Evolutionary conservation across 2,113 vertebrate genomes (phyloP).

Genomic region (Salminus brasiliensis): DNA sequence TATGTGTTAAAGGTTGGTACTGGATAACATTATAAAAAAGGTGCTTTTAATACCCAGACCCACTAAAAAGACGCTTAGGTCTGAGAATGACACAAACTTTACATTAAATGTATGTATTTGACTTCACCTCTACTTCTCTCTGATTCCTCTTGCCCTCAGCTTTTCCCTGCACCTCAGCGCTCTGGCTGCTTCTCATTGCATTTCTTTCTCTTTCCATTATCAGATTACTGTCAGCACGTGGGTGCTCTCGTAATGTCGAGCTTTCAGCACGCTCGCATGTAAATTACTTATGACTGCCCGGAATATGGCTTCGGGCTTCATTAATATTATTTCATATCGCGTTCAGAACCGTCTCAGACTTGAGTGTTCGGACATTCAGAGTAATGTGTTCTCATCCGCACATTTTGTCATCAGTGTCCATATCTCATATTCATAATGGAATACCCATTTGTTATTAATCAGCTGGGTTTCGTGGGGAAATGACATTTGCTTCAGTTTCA

Average conservation of each 20-base stretch:
- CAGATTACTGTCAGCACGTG: not conserved
- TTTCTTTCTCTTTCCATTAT: not conserved
- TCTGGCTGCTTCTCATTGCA: not conserved
- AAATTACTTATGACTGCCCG: not conserved
- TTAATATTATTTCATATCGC: not conserved
- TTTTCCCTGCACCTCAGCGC: not conserved
- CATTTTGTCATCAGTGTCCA: not conserved
- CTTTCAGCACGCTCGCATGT: not conserved
- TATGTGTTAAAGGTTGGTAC: no score
- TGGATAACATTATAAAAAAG: no score
- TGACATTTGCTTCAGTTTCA: not conserved
- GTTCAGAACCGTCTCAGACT: not conserved
- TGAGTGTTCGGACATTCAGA: not conserved
- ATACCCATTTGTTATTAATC: not conserved
- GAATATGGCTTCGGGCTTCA: not conserved
- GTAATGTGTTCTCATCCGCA: not conserved
- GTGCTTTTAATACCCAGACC: no score
- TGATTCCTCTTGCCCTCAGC: not conserved
- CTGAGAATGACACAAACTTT: no score
- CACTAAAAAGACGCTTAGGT: no score
- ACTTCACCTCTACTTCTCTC: not conserved
- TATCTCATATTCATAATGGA: not conserved
- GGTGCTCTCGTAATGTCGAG: not conserved
- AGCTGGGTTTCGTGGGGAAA: not conserved
- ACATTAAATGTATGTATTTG: no score